Conservation (phyloP, 1,140 invertebrate species). For the Propsilocerus akamusi region DNA sequence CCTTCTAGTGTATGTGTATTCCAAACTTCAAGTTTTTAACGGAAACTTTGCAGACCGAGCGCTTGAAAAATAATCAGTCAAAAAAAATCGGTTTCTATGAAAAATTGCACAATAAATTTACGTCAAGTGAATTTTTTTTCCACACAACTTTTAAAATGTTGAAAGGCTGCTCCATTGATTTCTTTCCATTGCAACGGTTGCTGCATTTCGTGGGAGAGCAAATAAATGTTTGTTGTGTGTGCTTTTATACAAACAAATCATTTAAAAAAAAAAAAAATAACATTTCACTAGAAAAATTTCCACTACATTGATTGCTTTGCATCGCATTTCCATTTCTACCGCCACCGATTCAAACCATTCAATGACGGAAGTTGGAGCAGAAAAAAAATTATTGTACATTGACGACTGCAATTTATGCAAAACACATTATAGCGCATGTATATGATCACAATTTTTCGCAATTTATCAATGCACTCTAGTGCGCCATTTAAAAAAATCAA, state of each 20-base stretch:
- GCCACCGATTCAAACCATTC: neutral
- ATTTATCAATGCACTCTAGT: neutral
- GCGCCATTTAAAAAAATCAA: slow-evolving; percentile 1
- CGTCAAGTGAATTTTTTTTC: neutral
- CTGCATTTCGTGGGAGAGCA: neutral
- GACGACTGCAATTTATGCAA: slow-evolving; percentile 2
- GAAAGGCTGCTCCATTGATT: too few relatives aligned
- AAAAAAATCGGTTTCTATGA: neutral
- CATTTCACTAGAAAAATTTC: slow-evolving; percentile 1
- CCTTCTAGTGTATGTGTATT: too few relatives aligned
- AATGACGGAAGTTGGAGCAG: neutral
- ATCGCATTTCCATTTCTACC: neutral
- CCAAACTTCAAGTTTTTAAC: too few relatives aligned
- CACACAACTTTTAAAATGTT: too few relatives aligned
- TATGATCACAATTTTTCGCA: slow-evolving; percentile 1
- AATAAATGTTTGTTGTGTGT: slow-evolving; percentile 3
- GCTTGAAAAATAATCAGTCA: slow-evolving; percentile 1
- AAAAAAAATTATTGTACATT: neutral
- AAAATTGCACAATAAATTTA: neutral
- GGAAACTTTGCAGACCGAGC: too few relatives aligned
- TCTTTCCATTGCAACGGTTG: neutral
- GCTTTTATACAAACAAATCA: slow-evolving; percentile 1
- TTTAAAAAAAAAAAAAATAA: neutral
- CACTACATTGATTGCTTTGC: slow-evolving; percentile 3
- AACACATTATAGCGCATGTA: neutral